Base-by-base conservation (phyloP, 2,888 invertebrate genomes). In the Drosophila planitibia region DNA sequence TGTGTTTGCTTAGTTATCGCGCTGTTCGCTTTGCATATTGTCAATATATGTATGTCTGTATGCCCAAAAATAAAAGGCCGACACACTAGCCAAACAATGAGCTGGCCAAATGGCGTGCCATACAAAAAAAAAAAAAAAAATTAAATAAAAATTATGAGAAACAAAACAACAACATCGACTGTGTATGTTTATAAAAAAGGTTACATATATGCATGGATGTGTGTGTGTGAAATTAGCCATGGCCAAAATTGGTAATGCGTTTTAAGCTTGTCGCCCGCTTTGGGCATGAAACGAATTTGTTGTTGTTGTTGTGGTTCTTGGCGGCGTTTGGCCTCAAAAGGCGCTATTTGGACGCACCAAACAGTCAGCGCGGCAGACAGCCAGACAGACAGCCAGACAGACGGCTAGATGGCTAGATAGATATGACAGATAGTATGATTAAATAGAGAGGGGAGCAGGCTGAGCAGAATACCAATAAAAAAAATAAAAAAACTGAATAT, bases 231-330 rank as follows among this genome's bases (percentile, higher is more conserved):
- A 81, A 89, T 85, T 85, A 86, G 87, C 76, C 84, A 81, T 77
- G 79, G 83, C 85, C 86, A 83, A 83, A 89, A 77, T 83, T 69
- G 89, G 85, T 74, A 79, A 84, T 82, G 79, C 77, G 79, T 86
- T 89, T 85, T 70, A 79, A 83, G 83, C 83, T 86, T 86, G 83
- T 85, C 70, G 68, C 79, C 89, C 65, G 55, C 60, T 85, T 81
- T 89, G 85, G 85, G 71, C 86, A 89, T 81, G 85, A 83, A 83
- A 62, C 73, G 76, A 80, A 88, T 78, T 88, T 81, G 78, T 83
- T 33, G 32, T n/a, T 54, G 53, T 5, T 32, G 30, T 10, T 53
- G 53, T 10, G 10, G 33, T 54, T 47, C 47, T 47, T 47, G 25
- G 47, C 73, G 78, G 55, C 74, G 72, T 78, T 68, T 66, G 71